A percentile compares a stretch with the other conserved stretches of the same genome.
phyloP scores from a whole-genome alignment of 2,113 vertebrate genomes.

The Tinamus guttatus region DNA sequence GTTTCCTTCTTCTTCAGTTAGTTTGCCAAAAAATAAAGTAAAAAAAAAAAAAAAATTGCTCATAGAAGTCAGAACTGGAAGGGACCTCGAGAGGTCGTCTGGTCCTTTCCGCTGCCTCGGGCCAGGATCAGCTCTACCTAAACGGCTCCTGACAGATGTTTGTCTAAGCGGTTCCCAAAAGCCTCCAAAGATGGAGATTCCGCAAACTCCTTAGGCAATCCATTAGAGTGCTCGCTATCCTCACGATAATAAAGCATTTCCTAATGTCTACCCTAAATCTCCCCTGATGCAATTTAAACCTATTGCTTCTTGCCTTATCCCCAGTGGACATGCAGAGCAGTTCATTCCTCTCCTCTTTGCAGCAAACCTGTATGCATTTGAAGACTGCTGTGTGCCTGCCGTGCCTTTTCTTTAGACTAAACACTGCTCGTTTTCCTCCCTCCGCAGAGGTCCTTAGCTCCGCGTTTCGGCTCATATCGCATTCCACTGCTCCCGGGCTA shows the following conservation, averaged over 20 bases:
- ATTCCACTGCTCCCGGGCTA: background rate
- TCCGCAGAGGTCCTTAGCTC: background rate
- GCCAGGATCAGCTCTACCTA: background rate
- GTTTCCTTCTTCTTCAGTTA: slow-evolving; percentile 10
- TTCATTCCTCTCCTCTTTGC: background rate
- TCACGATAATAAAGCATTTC: background rate
- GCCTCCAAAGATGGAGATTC: background rate
- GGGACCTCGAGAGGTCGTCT: background rate
- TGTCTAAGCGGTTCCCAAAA: background rate
- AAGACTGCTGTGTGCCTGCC: background rate
- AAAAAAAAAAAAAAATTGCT: background rate
- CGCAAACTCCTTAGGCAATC: background rate
- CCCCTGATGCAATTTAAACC: slow-evolving; percentile 18
- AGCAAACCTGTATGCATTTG: background rate
- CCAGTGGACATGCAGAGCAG: background rate
- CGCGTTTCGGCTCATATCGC: background rate
- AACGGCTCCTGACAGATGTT: background rate
- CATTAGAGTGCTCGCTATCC: background rate
- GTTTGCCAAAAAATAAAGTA: background rate
- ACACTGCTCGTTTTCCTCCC: background rate
- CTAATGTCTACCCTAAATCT: slow-evolving; percentile 5
- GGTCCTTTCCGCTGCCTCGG: background rate
- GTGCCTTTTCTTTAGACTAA: background rate
- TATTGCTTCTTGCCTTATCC: slow-evolving; percentile 1
- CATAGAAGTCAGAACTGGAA: background rate